Evolutionary conservation across 2,888 invertebrate species (phyloP), one percentile per base, ranked within the genome.

Genomic region (Drosophila longiperda): DNA sequence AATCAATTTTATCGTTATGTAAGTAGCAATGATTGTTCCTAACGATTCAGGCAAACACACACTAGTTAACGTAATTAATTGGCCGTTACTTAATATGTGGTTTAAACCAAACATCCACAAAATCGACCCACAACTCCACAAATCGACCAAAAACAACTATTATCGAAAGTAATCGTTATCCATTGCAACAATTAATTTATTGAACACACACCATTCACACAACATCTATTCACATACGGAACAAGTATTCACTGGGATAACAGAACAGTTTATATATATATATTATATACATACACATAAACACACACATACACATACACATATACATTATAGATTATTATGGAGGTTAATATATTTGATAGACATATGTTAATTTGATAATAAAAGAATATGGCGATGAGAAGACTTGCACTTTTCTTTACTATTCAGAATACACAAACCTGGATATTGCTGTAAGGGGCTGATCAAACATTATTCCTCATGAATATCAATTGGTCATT

Each of bases 21-120:
- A 79, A 87, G 69, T 82, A 81, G 89, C 78, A 86, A 78, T 84
- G 75, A 89, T 87, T 85, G 86, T 87, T 87, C 86, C 86, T 87
- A 87, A 81, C 74, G 73, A 77, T 78, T 87, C 86, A 89, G 86
- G 89, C 89, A 75, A 72, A 68, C 40, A 38, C 26, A 70, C 60
- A 71, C 72, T 85, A 89, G 82, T 87, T 85, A 76, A 78, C 74
- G 73, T 78, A 85, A 89, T 87, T 76, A 87, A 90, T 85, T 85
- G 90, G 89, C 89, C 67, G 83, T 78, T 90, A 88, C 88, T 88
- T 88, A 88, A 83, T 60, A 64, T 57, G 45, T 65, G 65, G 67
- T 72, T 49, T 63, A 26, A 60, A 72, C 72, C 76, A 71, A 42
- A 42, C 20, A 36, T 12, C 45, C 45, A 45, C 50, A 34, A 58